Evolutionary conservation across 2,888 invertebrate genomes (phyloP).

Genomic region (Lasioglossum pauxillum): DNA sequence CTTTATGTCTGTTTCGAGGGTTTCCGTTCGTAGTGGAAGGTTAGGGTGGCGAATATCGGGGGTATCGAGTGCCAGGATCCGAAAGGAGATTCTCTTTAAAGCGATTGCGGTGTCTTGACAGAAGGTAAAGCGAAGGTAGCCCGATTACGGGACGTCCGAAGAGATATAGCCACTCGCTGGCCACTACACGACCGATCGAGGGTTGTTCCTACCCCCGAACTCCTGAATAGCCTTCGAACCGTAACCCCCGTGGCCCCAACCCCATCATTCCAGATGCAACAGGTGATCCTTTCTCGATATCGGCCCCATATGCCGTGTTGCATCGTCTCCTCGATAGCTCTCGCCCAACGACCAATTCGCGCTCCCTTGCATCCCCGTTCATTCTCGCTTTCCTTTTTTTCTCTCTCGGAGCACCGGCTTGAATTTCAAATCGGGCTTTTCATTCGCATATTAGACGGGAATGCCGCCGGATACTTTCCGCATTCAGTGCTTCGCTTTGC

Average conservation of each 20-base stretch:
- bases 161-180: slow-evolving; percentile 76
- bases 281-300: slow-evolving; percentile 84
- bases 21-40: not conserved
- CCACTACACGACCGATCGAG: slow-evolving; percentile 77
- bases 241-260: slow-evolving; percentile 80
- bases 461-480: not conserved
- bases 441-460: slow-evolving; percentile 21
- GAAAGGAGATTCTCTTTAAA: slow-evolving; percentile 58
- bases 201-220: slow-evolving; percentile 79
- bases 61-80: not conserved
- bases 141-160: slow-evolving; percentile 69
- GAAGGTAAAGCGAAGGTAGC: slow-evolving; percentile 57
- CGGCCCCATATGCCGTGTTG: slow-evolving; percentile 77
- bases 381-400: slow-evolving; percentile 31
- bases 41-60: not conserved
- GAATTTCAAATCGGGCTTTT: slow-evolving; percentile 25
- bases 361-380: slow-evolving; percentile 53
- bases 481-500: not conserved
- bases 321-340: slow-evolving; percentile 69
- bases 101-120: slow-evolving; percentile 55
- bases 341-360: slow-evolving; percentile 67
- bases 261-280: slow-evolving; percentile 83
- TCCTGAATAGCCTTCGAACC: slow-evolving; percentile 83
- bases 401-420: slow-evolving; percentile 27
- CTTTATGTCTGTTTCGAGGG: not conserved